phyloP scores from a whole-genome alignment of 2,888 invertebrate genomes.

The Megalurothrips usitatus region DNA sequence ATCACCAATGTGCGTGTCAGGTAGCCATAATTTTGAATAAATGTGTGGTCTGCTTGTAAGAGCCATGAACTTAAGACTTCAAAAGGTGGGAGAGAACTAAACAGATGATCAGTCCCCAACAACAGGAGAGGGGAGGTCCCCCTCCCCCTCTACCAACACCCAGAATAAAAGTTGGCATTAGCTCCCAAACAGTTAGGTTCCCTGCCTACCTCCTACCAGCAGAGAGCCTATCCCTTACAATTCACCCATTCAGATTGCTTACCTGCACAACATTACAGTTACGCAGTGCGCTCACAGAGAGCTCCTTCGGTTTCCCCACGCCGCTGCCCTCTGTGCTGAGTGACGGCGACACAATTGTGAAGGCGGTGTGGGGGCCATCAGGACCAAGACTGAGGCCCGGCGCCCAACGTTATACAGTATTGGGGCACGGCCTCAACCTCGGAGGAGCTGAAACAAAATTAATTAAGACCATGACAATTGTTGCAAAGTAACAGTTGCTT shows the following conservation, averaged over 20 bases:
- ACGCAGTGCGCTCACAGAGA: conserved; percentile 54
- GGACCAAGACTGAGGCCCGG: conserved; percentile 99
- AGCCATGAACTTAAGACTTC: neutral
- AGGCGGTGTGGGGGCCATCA: conserved; percentile 93
- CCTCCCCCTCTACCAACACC: neutral
- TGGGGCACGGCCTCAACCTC: conserved; percentile 43
- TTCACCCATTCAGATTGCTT: conserved; percentile 36
- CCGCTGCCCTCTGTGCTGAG: conserved; percentile 64
- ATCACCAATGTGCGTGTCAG: neutral
- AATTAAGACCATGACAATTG: conserved; percentile 28
- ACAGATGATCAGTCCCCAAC: neutral
- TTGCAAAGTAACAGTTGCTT: neutral
- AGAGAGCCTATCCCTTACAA: neutral
- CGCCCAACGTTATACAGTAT: conserved; percentile 78
- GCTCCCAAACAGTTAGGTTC: neutral
- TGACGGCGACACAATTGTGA: conserved; percentile 46
- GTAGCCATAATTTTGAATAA: neutral
- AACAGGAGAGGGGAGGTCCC: neutral
- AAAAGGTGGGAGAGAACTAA: neutral
- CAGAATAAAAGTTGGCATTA: conserved; percentile 17
- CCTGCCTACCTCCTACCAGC: neutral
- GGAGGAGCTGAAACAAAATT: conserved; percentile 38
- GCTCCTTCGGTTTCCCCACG: conserved; percentile 65
- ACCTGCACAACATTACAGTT: conserved; percentile 48
- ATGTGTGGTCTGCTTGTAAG: neutral